Evolutionary conservation across 2,888 invertebrate species (phyloP).

Genomic region (Drosophila niveifrons): DNA sequence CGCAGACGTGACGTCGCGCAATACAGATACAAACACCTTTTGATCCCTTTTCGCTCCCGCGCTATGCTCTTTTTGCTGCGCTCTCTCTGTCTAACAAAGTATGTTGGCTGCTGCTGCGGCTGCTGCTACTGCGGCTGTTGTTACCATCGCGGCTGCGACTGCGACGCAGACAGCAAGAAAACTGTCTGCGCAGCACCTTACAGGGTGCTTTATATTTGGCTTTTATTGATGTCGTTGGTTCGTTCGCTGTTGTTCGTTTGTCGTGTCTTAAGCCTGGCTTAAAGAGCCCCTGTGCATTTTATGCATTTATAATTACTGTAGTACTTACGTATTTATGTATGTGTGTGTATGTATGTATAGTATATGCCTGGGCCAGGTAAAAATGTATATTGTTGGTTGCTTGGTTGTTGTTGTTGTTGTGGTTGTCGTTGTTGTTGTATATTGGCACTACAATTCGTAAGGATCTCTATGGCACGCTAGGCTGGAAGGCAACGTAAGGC

Average conservation of each 20-base stretch:
- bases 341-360: conserved; percentile 8
- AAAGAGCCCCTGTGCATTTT: conserved; percentile 64
- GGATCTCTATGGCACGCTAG: conserved; percentile 44
- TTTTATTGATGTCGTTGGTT: conserved; percentile 59
- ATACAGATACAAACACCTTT: conserved; percentile 65
- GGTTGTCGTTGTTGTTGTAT: not conserved
- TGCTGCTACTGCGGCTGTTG: conserved; percentile 34
- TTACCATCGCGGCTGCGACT: conserved; percentile 63
- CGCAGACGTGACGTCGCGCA: conserved; percentile 16
- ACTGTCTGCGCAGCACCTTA: conserved; percentile 53
- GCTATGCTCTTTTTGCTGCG: conserved; percentile 35
- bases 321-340: conserved; percentile 33
- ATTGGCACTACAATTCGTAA: conserved; percentile 66
- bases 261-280: conserved; percentile 54
- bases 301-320: conserved; percentile 78
- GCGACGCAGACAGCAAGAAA: conserved; percentile 33
- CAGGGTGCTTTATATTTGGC: conserved; percentile 74
- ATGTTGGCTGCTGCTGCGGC: conserved; percentile 29
- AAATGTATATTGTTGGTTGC: not conserved
- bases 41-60: conserved; percentile 79
- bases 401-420: not conserved
- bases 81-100: conserved; percentile 41
- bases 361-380: not conserved
- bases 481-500: conserved; percentile 38
- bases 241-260: conserved; percentile 15